These are phyloP conservation scores for Datnioides undecimradiatus DNA, from an alignment of 2,113 vertebrate genomes.

Conservation along the genomic window DNA sequence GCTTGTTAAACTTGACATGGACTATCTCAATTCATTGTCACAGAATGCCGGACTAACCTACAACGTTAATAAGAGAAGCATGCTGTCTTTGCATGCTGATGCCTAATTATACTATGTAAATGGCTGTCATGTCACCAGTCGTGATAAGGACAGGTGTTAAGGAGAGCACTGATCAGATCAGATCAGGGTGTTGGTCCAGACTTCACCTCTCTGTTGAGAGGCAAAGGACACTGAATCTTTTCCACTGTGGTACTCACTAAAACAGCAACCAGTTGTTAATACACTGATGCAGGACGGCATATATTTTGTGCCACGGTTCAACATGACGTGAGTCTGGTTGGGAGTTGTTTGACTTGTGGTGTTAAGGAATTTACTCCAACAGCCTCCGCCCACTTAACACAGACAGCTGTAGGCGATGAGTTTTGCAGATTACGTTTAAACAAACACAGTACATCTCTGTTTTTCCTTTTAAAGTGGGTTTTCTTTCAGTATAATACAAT, in stretches of 20 bases:
- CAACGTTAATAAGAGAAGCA: neutral
- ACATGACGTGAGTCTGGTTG: neutral
- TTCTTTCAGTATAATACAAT: no score
- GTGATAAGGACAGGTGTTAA: neutral
- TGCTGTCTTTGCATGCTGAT: slow-evolving; percentile 27
- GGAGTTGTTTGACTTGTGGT: neutral
- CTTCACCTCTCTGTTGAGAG: neutral
- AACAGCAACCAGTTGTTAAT: neutral
- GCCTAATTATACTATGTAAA: neutral
- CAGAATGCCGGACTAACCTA: neutral
- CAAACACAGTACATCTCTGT: no score
- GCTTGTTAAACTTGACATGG: neutral
- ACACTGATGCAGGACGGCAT: neutral
- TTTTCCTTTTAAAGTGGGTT: no score
- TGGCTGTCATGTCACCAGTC: slow-evolving; percentile 9
- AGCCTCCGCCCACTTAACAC: neutral
- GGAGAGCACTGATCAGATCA: neutral
- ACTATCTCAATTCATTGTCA: neutral
- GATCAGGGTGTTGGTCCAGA: slow-evolving; percentile 1
- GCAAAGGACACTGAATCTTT: neutral
- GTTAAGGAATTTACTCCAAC: neutral
- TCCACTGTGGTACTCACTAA: neutral
- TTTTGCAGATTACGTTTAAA: neutral
- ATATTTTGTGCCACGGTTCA: neutral
- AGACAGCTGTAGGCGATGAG: neutral